Conservation (phyloP, 2,888 invertebrate genomes). For the Hydropsyche betteni region DNA sequence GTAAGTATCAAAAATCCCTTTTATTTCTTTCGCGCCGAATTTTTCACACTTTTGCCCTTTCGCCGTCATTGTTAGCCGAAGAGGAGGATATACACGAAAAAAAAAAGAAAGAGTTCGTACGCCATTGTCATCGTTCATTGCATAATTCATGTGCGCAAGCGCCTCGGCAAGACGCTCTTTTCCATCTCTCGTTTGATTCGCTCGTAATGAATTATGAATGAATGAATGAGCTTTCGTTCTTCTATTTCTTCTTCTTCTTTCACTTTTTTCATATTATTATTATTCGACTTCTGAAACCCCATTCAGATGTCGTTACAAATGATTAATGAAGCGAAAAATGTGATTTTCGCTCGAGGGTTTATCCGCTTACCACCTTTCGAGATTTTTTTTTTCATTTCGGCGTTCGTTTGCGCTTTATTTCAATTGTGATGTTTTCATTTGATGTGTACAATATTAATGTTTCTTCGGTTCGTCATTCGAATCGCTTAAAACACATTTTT, state of each 20-base stretch:
- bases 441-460: no score
- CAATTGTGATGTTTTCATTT: no score
- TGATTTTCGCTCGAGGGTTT: constrained; percentile 22
- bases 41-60: no score
- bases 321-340: constrained; percentile 40
- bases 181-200: constrained; percentile 7
- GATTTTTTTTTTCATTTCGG: no score
- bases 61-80: no score
- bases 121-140: constrained; percentile 39
- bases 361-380: no score
- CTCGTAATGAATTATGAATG: constrained; percentile 44
- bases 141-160: constrained; percentile 37
- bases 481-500: no score
- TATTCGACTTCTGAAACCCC: constrained; percentile 22
- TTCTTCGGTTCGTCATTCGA: no score
- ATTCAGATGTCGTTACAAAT: constrained; percentile 33
- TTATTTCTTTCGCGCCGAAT: no score
- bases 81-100: no score
- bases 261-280: background rate
- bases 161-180: background rate
- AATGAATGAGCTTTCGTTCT: constrained; percentile 36
- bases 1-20: constrained; percentile 3
- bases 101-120: background rate
- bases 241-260: background rate
- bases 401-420: no score